Evolutionary conservation across 2,797 vertebrate species (phyloP).

Genomic region (Hippocampus kuda): DNA sequence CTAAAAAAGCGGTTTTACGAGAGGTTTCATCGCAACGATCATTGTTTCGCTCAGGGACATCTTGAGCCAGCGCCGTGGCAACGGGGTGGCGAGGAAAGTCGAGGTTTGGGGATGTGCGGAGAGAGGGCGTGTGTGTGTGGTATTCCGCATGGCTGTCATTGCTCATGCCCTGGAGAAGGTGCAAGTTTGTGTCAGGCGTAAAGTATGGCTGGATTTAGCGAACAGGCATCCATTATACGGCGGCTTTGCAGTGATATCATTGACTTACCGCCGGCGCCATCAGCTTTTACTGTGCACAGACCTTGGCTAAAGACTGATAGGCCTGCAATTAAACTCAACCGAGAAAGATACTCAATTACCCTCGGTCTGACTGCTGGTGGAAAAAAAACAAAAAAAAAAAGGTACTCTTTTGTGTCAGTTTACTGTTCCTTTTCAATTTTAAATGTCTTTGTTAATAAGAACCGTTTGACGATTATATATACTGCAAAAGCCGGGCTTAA

Average conservation of each 20-base stretch:
- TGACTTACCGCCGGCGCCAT: constrained; percentile 32
- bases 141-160: constrained; percentile 48
- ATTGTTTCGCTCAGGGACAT: constrained; percentile 5
- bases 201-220: constrained; percentile 56
- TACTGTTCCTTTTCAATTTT: neutral
- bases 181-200: constrained; percentile 62
- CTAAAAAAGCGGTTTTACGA: constrained; percentile 7
- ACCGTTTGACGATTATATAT: neutral
- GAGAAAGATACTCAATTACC: constrained; percentile 7
- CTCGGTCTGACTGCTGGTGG: neutral
- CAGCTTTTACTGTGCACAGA: constrained; percentile 23
- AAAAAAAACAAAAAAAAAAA: neutral
- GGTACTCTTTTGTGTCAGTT: neutral
- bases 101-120: constrained; percentile 10
- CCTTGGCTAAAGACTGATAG: constrained; percentile 19
- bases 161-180: constrained; percentile 54
- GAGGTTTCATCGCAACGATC: neutral
- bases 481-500: neutral
- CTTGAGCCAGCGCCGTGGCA: constrained; percentile 10
- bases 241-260: constrained; percentile 46
- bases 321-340: constrained; percentile 6
- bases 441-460: neutral
- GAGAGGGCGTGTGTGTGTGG: constrained; percentile 18
- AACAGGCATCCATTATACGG: constrained; percentile 60
- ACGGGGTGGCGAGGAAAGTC: constrained; percentile 11